Base-by-base conservation (phyloP, 2,797 vertebrate genomes). In the Scleropages formosus region DNA sequence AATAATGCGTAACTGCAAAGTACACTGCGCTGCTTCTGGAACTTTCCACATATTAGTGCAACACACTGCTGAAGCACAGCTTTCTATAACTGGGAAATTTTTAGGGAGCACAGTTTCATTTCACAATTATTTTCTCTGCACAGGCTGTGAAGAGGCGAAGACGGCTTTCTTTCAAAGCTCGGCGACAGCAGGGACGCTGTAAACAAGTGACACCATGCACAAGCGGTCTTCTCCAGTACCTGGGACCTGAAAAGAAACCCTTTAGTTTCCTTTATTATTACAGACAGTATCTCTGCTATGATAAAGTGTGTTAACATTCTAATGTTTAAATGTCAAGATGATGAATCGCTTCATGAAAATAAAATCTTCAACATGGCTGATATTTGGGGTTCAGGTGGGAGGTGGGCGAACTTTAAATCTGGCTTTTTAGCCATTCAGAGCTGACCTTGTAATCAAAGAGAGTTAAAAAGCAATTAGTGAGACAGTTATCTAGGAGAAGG, bases 381-480 rank as follows among this genome's bases (percentile, higher is more conserved):
- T 87, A 85, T 80, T 76, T 71, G n/a, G 53, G 53, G 56, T 82
- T 78, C 76, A 78, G 81, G 44, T 27, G 59, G 82, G 27, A 74
- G 58, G 58, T 44, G 72, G 81, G n/a, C 66, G 47, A 63, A 67
- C 78, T 87, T 86, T 85, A 82, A 85, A 74, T 81, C 80, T 80
- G 82, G 85, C 80, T 85, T 82, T 85, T 82, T 84, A 87, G 83
- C 87, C 86, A 87, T 87, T 90, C 87, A 87, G 80, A 81, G 81
- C 78, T 83, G 92, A 93, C 93, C 93, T 94, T 94, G 91, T 93
- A 93, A 94, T 87, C 85, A 93, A 90, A 92, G 90, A 89, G 89
- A 92, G 87, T 90, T 91, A 88, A 92, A 94, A 94, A 92, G 93
- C 91, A 94, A 94, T 93, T 94, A 94, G 93, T 91, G 82, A 89